Percentiles rank a stretch among this genome's conserved stretches.
Evolutionary conservation across 2,888 invertebrate species (phyloP).

Genomic region (Clanis bilineata): DNA sequence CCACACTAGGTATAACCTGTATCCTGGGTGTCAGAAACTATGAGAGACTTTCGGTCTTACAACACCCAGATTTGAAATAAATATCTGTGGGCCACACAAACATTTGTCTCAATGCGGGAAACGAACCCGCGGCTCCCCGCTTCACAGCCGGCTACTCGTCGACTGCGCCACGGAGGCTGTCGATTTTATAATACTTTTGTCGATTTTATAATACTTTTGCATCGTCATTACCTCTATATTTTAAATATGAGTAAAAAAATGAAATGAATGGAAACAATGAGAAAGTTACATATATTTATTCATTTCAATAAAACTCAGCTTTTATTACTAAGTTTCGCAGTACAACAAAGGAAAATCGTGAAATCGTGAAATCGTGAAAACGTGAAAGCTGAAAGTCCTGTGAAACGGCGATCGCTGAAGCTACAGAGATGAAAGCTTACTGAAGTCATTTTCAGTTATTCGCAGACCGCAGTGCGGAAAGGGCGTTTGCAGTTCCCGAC

Average conservation of each 20-base stretch:
- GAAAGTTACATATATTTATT: neutral
- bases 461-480: slow-evolving; percentile 49
- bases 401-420: slow-evolving; percentile 30
- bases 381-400: slow-evolving; percentile 28
- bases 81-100: too few species aligned
- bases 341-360: neutral
- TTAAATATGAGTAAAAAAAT: too few species aligned
- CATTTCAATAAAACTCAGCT: neutral
- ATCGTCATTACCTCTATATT: neutral
- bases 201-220: too few species aligned
- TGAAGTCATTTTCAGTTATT: slow-evolving; percentile 56
- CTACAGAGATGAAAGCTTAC: slow-evolving; percentile 33
- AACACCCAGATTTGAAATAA: too few species aligned
- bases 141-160: too few species aligned
- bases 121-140: too few species aligned
- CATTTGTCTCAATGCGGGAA: too few species aligned
- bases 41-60: too few species aligned
- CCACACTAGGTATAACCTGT: too few species aligned
- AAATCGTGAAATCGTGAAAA: slow-evolving; percentile 22
- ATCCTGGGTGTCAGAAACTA: too few species aligned
- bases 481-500: slow-evolving; percentile 42
- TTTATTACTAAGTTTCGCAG: neutral
- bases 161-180: too few species aligned
- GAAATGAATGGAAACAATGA: neutral
- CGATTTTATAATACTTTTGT: too few species aligned